Base-by-base conservation (phyloP, 2,888 invertebrate genomes). In the Caenorhabditis afra region DNA sequence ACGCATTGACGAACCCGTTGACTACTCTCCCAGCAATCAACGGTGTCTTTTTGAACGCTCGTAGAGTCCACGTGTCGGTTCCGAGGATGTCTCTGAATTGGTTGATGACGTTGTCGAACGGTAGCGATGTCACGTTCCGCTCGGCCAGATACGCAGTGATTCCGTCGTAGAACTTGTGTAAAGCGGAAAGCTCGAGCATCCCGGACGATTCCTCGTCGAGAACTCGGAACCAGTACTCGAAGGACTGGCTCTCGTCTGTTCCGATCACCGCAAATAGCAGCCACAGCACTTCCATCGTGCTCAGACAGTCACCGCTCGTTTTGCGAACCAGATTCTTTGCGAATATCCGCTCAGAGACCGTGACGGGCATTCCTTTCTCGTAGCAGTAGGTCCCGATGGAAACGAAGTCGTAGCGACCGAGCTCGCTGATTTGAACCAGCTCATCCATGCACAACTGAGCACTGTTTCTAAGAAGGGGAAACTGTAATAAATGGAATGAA, bases 181-280 rank as follows among this genome's bases (percentile, higher is more conserved):
- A 52, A 23, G 18, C 39, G 2, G 23, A 2, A 3, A 49, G 29
- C 4, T 16, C 29, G 20, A 75, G 66, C 12, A 47, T n/a, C 7
- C 66, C 75, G 8, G 45, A 18, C 14, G 53, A 58, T 7, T 75
- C 45, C 0, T 66, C 61, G 53, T 75, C 66, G 11, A 75, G 66
- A 1, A 75, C 61, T 22, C 66, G 59, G 39, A 66, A 66, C 75
- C 75, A 75, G 23, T 75, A 75, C 23, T 75, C 66, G 20, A 55
- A 53, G 3, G 65, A 53, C n/a, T 75, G 75, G 12, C 22, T 20
- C 23, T 75, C 75, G 23, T 75, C 75, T 5, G 66, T 66, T 1
- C 75, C 75, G 18, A 66, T 39, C 37, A 61, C 61, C 20, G 75
- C 75, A 14, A 75, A 75, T 7, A 75, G 18, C 10, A 75, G 14